Evolutionary conservation across 2,888 invertebrate genomes (phyloP).

Genomic region (Eupeodes luniger): DNA sequence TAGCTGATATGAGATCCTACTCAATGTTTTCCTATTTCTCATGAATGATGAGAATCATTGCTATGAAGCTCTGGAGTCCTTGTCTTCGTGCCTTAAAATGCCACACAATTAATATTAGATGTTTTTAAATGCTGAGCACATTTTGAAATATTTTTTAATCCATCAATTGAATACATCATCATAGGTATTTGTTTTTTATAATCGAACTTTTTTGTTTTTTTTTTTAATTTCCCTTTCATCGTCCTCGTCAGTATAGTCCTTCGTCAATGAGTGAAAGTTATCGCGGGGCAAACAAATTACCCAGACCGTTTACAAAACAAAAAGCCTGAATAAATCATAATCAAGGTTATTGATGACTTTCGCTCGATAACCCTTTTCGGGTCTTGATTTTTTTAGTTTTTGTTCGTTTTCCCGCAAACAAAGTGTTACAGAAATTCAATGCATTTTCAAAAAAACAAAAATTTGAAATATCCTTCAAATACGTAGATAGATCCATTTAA

Average conservation of each 20-base stretch:
- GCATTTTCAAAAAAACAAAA: constrained; percentile 33
- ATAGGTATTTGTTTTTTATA: background rate
- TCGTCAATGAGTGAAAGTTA: background rate
- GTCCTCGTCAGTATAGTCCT: background rate
- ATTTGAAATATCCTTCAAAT: constrained; percentile 20
- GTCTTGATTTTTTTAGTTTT: constrained; percentile 11
- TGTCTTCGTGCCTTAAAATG: too few relatives aligned
- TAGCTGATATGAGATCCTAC: too few relatives aligned
- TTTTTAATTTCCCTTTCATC: background rate
- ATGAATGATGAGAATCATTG: too few relatives aligned
- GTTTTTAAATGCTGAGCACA: too few relatives aligned
- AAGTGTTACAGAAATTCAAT: constrained; percentile 37
- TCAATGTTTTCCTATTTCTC: too few relatives aligned
- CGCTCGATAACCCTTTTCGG: constrained; percentile 45
- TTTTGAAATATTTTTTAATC: background rate
- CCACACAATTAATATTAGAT: too few relatives aligned
- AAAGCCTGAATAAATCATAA: constrained; percentile 37
- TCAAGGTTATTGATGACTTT: constrained; percentile 53
- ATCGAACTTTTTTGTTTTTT: background rate
- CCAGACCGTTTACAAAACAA: constrained; percentile 26
- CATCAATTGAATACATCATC: background rate
- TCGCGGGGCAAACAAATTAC: constrained; percentile 24
- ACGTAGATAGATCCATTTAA: constrained; percentile 41
- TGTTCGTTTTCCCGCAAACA: constrained; percentile 3
- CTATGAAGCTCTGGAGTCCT: too few relatives aligned